Evolutionary conservation across 2,888 invertebrate species (phyloP), one percentile per base, ranked within the genome.

Genomic region (Dione juno): DNA sequence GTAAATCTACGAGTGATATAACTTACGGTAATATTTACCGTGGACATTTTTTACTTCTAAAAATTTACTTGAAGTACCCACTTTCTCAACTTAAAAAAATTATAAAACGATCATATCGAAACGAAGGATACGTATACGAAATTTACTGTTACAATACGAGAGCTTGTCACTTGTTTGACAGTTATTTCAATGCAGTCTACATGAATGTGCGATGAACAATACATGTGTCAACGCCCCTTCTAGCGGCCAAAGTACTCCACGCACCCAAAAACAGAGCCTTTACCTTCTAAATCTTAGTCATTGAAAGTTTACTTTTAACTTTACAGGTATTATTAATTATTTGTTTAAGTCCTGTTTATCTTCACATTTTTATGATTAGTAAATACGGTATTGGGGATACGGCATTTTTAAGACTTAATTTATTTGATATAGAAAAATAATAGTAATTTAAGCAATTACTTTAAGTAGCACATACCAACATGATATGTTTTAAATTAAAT

Each of bases 141-240:
- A 61, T 69, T 52, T 73, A 64, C 69, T 67, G 71, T 71, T 67
- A 63, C 41, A 50, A 52, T n/a, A 64, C 50, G 19, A 67, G 57
- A 69, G 53, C 63, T 70, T 69, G 61, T 66, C 61, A 71, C 65
- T 52, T 57, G 52, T 66, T 67, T 72, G 70, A 69, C 73, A 67
- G 67, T 71, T 71, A 73, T 70, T 58, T 66, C 66, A 67, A 57
- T 74, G 69, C 70, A 74, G 59, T 21, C 43, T 58, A 69, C 69
- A 68, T 67, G 72, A 57, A 69, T 52, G 45, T 63, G 40, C 66
- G 54, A 59, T 68, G 70, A 75, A 76, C 74, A 77, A 77, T 77
- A 70, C 71, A 69, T 43, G 65, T 80, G 88, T 88, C 88, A 88
- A 86, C 77, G 88, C 73, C 88, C 87, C 72, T 75, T 69, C 72